phyloP scores from a whole-genome alignment of 2,888 invertebrate species.

The Rhyacophila evoluta region DNA sequence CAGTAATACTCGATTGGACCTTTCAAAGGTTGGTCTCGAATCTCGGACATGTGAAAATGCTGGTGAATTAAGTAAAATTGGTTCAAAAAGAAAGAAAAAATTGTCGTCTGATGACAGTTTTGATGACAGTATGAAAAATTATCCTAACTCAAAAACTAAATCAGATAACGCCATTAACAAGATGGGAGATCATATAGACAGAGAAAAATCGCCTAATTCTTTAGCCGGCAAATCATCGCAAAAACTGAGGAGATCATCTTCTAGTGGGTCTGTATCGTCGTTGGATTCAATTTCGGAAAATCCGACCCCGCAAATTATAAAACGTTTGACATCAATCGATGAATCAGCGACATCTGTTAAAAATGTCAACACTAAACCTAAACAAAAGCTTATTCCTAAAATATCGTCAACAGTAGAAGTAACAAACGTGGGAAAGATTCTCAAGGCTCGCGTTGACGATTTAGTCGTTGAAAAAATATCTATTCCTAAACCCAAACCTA shows the following conservation, averaged over 20 bases:
- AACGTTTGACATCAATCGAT: conserved; percentile 65
- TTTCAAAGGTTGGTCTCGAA: conserved; percentile 64
- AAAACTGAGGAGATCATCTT: conserved; percentile 64
- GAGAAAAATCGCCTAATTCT: conserved; percentile 58
- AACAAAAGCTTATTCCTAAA: conserved; percentile 66
- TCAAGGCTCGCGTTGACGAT: conserved; percentile 71
- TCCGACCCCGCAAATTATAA: conserved; percentile 59
- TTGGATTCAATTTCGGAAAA: conserved; percentile 67
- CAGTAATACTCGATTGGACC: conserved; percentile 64
- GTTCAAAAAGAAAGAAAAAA: conserved; percentile 59
- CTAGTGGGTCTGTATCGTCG: conserved; percentile 62
- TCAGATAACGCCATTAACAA: conserved; percentile 66
- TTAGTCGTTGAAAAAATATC: conserved; percentile 67
- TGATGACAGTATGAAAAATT: conserved; percentile 57
- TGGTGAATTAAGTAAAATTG: conserved; percentile 55
- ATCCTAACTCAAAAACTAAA: conserved; percentile 59
- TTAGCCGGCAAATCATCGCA: conserved; percentile 41
- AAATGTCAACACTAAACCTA: conserved; percentile 56
- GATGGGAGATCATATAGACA: conserved; percentile 55
- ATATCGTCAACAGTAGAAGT: conserved; percentile 71
- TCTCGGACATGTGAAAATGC: conserved; percentile 44
- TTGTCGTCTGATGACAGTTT: conserved; percentile 43
- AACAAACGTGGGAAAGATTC: conserved; percentile 63
- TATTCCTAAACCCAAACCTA: conserved; percentile 49
- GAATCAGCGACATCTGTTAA: conserved; percentile 63